These are phyloP conservation scores for Platyrinchus mystaceus DNA, from an alignment of 2,797 vertebrate species.

Conservation along the genomic window DNA sequence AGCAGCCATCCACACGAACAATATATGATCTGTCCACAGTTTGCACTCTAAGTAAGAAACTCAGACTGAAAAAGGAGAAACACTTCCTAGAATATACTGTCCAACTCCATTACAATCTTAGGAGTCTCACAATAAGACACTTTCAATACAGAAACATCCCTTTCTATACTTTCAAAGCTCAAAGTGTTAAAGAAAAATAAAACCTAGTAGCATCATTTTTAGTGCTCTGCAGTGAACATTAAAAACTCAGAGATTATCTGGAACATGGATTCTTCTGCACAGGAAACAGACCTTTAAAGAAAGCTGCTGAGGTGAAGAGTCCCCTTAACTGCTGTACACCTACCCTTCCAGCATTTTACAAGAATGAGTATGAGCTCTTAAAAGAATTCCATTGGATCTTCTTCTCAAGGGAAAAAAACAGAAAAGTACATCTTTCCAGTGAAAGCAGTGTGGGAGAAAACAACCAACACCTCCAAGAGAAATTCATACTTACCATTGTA, in stretches of 20 bases:
- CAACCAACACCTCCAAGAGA: not conserved
- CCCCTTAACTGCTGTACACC: not conserved
- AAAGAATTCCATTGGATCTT: not conserved
- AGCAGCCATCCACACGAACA: slow-evolving; percentile 2
- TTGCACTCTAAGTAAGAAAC: not conserved
- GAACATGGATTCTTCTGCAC: not conserved
- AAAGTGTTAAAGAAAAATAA: not conserved
- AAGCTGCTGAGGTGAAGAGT: not conserved
- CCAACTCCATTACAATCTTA: not conserved
- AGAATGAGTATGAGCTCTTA: not conserved
- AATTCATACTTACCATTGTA: slow-evolving; percentile 12
- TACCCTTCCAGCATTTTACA: not conserved
- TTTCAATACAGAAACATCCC: not conserved
- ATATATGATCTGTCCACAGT: not conserved
- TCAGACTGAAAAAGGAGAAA: not conserved
- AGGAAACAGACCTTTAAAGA: not conserved
- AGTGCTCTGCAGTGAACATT: not conserved
- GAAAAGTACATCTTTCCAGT: not conserved
- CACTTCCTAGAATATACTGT: not conserved
- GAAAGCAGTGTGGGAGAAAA: not conserved
- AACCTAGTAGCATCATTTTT: not conserved
- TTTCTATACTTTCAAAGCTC: not conserved
- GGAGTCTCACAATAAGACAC: not conserved
- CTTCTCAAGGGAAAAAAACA: not conserved
- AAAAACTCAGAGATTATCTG: not conserved